phyloP scores from a whole-genome alignment of 2,888 invertebrate genomes.

The Brenthis daphne region DNA sequence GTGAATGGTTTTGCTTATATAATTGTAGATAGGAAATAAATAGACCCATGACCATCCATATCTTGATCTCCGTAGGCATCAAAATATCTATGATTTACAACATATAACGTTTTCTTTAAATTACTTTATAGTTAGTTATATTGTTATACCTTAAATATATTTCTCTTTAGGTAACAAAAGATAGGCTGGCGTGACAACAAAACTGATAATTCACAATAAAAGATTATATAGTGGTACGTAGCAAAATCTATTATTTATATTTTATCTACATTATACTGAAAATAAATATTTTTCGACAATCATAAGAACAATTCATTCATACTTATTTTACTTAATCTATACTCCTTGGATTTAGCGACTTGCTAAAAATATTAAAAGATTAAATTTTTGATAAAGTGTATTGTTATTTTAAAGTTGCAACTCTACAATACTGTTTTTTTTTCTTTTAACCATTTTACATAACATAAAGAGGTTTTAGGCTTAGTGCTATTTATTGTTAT shows the following conservation, averaged over 20 bases:
- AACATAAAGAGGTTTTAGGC: too few species aligned
- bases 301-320: constrained; percentile 38
- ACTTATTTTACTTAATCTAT: constrained; percentile 21
- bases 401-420: neutral
- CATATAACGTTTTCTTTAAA: too few species aligned
- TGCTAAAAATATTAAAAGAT: constrained; percentile 27
- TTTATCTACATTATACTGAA: constrained; percentile 18
- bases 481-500: too few species aligned
- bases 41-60: too few species aligned
- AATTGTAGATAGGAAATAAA: too few species aligned
- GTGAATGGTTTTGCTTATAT: too few species aligned
- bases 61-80: too few species aligned
- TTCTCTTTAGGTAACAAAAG: neutral
- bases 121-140: too few species aligned
- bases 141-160: too few species aligned
- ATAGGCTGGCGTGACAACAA: neutral
- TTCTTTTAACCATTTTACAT: too few species aligned
- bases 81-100: too few species aligned
- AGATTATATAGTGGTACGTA: constrained; percentile 8
- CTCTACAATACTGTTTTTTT: neutral
- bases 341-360: constrained; percentile 27
- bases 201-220: constrained; percentile 1
- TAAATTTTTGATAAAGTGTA: constrained; percentile 14
- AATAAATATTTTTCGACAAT: constrained; percentile 21
- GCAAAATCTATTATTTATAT: constrained; percentile 29